Base-by-base conservation (phyloP, 2,888 invertebrate species). In the Ctenicera cuprea region DNA sequence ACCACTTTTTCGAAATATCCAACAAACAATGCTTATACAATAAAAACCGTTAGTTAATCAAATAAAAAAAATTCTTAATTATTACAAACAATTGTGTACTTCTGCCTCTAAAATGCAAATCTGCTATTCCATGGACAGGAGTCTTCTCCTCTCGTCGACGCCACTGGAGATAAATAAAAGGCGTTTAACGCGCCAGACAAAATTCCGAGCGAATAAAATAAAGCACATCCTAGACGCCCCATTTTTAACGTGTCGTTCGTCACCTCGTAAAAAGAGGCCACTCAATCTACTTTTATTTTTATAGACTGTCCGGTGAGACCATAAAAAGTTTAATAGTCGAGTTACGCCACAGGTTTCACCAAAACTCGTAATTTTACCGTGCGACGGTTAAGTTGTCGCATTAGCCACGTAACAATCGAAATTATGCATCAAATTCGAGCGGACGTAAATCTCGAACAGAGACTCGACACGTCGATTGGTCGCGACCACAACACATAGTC, bases 281-380 rank as follows among this genome's bases (percentile, higher is more conserved):
- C 72, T 75, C 68, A 54, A 59, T 72, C 26, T 62, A 63, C 54
- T 72, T 72, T 62, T 72, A 69, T 72, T 75, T 74, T 67, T 67
- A 67, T 67, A 30, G 67, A 66, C 57, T 57, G 67, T 59, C 67
- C 67, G 30, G 59, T 45, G 20, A 67, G 59, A 20, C 59, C 67
- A 26, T 67, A 67, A 67, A 67, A 67, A 45, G 18, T 67, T 67
- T 59, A 67, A 45, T 45, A 30, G 59, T 59, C 38, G 20, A 37
- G 14, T 66, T 52, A 67, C 37, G 45, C 59, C 30, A 45, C 67
- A 59, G 67, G 57, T 67, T 59, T 67, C 45, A 67, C 43, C 3
- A 30, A 45, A 67, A 38, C 43, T 14, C 71, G 71, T 64, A 54
- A 64, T 45, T 63, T 54, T 54, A 64, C n/a, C 12, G 59, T 54